Base-by-base conservation (phyloP, 2,113 vertebrate genomes). In the Falco punctatus region DNA sequence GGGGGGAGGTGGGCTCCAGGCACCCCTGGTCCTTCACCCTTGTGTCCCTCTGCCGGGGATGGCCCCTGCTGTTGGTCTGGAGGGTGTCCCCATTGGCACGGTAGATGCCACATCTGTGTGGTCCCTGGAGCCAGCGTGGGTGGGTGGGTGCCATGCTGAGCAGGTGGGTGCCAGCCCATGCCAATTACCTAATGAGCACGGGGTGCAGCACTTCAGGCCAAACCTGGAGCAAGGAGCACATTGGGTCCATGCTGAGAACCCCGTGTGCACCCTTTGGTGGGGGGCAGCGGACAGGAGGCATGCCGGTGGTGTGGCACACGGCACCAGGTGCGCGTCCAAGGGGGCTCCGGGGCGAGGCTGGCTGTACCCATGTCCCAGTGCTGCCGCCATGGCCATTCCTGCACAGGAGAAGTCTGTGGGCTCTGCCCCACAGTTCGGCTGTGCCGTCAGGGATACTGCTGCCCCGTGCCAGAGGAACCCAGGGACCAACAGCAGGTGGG, bases 21-120 rank as follows among this genome's bases (percentile, higher is more conserved):
- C 35, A 8, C 9, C 71, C 55, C 81, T 1, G 2, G 17, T 61
- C 40, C 49, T 57, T 32, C 10, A 5, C 6, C 21, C 28, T 23
- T 11, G 1, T 4, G 6, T 10, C 5, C 0, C 30, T 1, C 3
- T 4, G 1, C 48, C 12, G n/a, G 54, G 54, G 35, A 35, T 0
- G 10, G 55, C 22, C 51, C 9, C 61, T 2, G 28, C 42, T 1
- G 1, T 15, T 2, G 4, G 48, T n/a, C 12, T 22, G 54, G 11
- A 21, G 18, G 30, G 46, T 9, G 6, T 46, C 71, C 32, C 17
- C 2, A 1, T 40, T 38, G 22, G 15, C 0, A 1, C 11, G 44
- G 5, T 23, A 32, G 57, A 35, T 0, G 0, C 64, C 69, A 13
- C 4, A 3, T 65, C 64, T 5, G 0, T 7, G 11, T 2, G 4